These are phyloP conservation scores for Hydraecia micacea DNA, from an alignment of 2,888 invertebrate genomes.

Conservation along the genomic window DNA sequence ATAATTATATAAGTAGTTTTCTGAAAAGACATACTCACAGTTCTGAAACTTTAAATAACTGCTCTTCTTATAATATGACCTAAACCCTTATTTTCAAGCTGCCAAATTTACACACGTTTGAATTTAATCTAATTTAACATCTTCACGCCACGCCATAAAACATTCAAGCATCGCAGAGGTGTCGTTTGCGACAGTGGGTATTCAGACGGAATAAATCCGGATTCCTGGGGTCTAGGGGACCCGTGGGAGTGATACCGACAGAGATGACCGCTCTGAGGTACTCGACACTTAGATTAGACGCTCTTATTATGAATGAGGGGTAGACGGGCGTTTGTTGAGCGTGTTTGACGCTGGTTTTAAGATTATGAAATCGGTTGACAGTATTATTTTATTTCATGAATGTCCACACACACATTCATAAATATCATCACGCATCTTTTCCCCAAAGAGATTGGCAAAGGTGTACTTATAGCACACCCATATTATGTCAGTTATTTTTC, in stretches of 20 bases:
- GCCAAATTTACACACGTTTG: constrained; percentile 59
- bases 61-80: neutral
- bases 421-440: neutral
- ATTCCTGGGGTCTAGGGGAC: constrained; percentile 84
- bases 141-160: constrained; percentile 81
- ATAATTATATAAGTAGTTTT: too few relatives aligned
- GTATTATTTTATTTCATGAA: neutral
- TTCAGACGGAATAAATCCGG: constrained; percentile 88
- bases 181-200: constrained; percentile 81
- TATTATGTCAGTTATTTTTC: neutral
- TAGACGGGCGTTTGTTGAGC: constrained; percentile 72
- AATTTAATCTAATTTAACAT: constrained; percentile 84
- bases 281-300: constrained; percentile 86
- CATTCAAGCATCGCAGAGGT: constrained; percentile 82
- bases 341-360: constrained; percentile 46
- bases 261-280: constrained; percentile 88
- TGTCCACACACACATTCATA: neutral
- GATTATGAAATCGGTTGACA: neutral
- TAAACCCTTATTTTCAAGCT: constrained; percentile 17
- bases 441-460: neutral
- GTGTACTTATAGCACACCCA: neutral
- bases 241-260: constrained; percentile 87
- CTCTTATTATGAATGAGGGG: constrained; percentile 75
- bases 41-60: neutral
- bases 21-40: neutral